Conservation (phyloP, 2,888 invertebrate genomes). For the Microplitis deprimator region DNA sequence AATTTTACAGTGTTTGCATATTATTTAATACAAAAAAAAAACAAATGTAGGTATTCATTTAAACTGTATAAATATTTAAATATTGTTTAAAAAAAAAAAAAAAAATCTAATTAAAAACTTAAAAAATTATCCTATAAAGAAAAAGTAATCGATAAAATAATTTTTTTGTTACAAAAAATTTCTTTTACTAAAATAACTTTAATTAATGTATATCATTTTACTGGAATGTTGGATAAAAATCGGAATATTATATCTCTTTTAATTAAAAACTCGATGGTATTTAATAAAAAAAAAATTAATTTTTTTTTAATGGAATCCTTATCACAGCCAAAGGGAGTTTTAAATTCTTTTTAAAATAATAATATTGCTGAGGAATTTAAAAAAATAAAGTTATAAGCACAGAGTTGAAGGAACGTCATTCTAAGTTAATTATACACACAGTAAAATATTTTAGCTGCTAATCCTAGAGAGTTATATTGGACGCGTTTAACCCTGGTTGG, state of each 20-base stretch:
- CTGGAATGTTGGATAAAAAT: conserved; percentile 17
- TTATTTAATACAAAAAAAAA: too few species aligned
- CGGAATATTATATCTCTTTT: neutral
- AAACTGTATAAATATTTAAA: too few species aligned
- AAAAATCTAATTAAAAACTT: too few species aligned
- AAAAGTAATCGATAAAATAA: neutral
- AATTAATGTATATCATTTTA: conserved; percentile 10
- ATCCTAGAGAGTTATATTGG: conserved; percentile 38
- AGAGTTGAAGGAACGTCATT: conserved; percentile 56
- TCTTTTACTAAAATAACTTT: neutral
- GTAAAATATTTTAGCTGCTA: conserved; percentile 63
- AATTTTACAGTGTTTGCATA: too few species aligned
- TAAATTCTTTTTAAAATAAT: neutral
- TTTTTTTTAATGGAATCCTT: neutral
- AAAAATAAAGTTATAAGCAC: conserved; percentile 45
- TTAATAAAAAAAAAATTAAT: neutral
- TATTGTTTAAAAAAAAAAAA: too few species aligned
- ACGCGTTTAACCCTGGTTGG: conserved; percentile 40
- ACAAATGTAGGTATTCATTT: too few species aligned
- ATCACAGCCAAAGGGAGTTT: neutral
- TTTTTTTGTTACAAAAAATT: neutral
- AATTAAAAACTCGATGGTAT: conserved; percentile 11
- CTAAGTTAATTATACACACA: conserved; percentile 64
- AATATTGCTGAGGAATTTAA: neutral
- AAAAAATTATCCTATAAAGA: neutral